Evolutionary conservation across 2,888 invertebrate genomes (phyloP), one percentile per base, ranked within the genome.

Genomic region (Meandrusa payeni): DNA sequence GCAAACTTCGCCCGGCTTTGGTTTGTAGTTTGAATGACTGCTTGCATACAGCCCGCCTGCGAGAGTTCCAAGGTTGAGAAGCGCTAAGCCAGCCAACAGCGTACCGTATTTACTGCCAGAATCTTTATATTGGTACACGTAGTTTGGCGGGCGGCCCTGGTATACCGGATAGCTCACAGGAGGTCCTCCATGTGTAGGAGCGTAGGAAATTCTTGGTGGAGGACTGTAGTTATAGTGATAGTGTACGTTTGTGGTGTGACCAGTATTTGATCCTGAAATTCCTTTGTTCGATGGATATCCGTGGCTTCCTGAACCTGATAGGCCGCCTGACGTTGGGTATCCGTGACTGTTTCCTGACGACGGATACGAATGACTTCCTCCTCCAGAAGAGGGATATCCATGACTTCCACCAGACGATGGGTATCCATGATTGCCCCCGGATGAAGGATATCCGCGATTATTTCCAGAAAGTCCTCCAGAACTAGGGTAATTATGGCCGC

Each of bases 31-130:
- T 3, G 54, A 51, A 20, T 60, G 56, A 22, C 61, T 66, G n/a
- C 60, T 48, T 7, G 69, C 65, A 46, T 72, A 78, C 6, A 69
- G 64, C 11, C 67, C 75, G 3, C 66, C 64, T 10, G 58, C 80
- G 4, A 83, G 65, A 3, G 81, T 72, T 20, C 85, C 85, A 41
- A 86, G 72, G 49, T 86, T 86, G 22, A 83, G 60, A 9, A 86
- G 55, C 0, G 85, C 85, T 6, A 86, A 54, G 22, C 85, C 85
- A 31, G 85, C 69, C 28, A 86, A 51, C 17, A 86, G 40, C 1
- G 81, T 78, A 5, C 85, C 78, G 50, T 83, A 86, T 59, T 80
- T 82, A 54, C 85, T 85, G 33, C 76, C 82, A 0, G 85, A 86
- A 48, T 85, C 64, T 49, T 77, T 72, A 55, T 81, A 79, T 41